These are phyloP conservation scores for Leptosomus discolor DNA, from an alignment of 2,113 vertebrate species.

Conservation along the genomic window DNA sequence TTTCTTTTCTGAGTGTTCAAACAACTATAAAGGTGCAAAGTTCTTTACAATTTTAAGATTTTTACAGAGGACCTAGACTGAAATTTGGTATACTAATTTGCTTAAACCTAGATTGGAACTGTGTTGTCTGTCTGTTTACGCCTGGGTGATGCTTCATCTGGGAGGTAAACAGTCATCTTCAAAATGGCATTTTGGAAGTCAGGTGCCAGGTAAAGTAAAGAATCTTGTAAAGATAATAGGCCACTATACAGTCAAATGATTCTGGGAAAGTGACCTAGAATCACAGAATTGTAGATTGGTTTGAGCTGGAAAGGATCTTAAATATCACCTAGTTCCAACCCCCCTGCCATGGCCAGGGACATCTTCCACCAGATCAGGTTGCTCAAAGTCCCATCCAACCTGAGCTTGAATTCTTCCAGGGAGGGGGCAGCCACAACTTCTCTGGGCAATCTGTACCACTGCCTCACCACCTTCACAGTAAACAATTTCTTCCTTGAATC, in stretches of 20 bases:
- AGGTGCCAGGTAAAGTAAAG: not conserved
- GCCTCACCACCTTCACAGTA: too few relatives aligned
- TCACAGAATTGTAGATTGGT: too few relatives aligned
- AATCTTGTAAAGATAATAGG: not conserved
- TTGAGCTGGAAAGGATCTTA: too few relatives aligned
- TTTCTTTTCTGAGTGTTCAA: not conserved
- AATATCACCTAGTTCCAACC: too few relatives aligned
- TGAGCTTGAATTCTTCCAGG: too few relatives aligned
- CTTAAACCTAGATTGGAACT: not conserved
- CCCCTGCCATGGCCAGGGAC: too few relatives aligned
- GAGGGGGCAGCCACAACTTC: too few relatives aligned
- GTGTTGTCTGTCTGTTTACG: fast-evolving
- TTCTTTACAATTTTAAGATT: not conserved
- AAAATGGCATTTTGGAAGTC: not conserved
- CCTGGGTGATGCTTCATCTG: not conserved
- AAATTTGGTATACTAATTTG: not conserved
- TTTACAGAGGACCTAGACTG: not conserved
- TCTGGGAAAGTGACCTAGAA: not conserved
- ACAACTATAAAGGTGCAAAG: not conserved
- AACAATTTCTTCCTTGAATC: too few relatives aligned
- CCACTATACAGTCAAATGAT: not conserved
- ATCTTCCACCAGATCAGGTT: too few relatives aligned
- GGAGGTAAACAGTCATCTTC: not conserved
- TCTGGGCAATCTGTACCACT: too few relatives aligned
- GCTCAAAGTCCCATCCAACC: too few relatives aligned